Evolutionary conservation across 2,888 invertebrate species (phyloP).

Genomic region (Drosophila anomelani): DNA sequence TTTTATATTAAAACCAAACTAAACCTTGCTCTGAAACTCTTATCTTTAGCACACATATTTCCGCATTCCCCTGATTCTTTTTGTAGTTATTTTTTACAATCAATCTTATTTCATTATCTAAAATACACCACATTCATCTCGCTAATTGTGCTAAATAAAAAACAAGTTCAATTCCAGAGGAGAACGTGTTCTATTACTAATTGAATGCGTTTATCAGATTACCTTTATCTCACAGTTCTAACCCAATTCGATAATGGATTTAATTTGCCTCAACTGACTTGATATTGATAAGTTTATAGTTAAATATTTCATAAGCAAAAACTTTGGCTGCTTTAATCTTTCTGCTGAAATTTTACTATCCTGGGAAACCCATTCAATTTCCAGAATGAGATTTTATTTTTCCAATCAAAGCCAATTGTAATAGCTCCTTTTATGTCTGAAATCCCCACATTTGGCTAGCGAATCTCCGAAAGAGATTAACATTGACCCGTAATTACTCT

Average conservation of each 20-base stretch:
- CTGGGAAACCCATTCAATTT: not conserved
- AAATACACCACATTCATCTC: conserved; percentile 6
- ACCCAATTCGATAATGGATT: conserved; percentile 18
- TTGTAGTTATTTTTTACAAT: not conserved
- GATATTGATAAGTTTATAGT: conserved; percentile 16
- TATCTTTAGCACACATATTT: not conserved
- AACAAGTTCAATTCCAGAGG: not conserved
- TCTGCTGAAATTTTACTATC: no score
- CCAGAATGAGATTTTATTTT: not conserved
- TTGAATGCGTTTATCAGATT: conserved; percentile 14
- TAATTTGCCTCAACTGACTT: conserved; percentile 5
- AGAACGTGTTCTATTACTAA: conserved; percentile 14
- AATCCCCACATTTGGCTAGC: conserved; percentile 12
- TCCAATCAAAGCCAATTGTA: conserved; percentile 1
- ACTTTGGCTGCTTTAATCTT: not conserved
- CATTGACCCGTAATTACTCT: conserved; percentile 43
- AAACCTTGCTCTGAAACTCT: not conserved
- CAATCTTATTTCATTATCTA: not conserved
- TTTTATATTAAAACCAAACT: not conserved
- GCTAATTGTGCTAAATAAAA: conserved; percentile 7
- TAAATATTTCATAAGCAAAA: not conserved
- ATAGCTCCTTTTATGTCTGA: conserved; percentile 20
- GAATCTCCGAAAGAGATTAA: conserved; percentile 18
- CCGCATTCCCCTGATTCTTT: not conserved
- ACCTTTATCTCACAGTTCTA: conserved; percentile 18